Percentiles rank a stretch among this genome's conserved stretches.
These are phyloP conservation scores for Brachionus rubens DNA, from an alignment of 1,140 invertebrate species.

Conservation along the genomic window DNA sequence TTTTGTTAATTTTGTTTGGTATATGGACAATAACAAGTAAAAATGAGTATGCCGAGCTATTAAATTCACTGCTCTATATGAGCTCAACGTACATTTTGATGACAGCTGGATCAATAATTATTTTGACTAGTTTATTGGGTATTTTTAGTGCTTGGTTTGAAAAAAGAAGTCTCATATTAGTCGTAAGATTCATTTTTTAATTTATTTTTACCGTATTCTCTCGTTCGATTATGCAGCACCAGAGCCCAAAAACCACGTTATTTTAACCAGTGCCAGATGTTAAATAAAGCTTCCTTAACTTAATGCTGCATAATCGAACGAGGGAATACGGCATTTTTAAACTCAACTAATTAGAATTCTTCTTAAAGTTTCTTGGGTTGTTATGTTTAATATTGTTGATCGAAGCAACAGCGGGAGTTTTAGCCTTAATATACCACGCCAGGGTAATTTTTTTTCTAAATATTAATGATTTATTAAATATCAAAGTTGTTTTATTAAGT, in stretches of 20 bases:
- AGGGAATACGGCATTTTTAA: no score
- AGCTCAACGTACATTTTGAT: slow-evolving; percentile 37
- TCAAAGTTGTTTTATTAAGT: not conserved
- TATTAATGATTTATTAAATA: not conserved
- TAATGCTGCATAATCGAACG: no score
- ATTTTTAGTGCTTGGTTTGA: slow-evolving; percentile 21
- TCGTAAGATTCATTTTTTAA: slow-evolving; percentile 12
- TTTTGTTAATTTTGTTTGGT: slow-evolving; percentile 22
- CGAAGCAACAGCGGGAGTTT: slow-evolving; percentile 4
- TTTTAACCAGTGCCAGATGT: no score
- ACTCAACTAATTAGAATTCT: not conserved
- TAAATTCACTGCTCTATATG: not conserved
- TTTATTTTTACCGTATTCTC: no score
- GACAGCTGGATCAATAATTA: not conserved
- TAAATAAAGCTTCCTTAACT: no score
- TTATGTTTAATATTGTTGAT: not conserved
- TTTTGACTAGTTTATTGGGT: slow-evolving; percentile 19
- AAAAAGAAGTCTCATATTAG: slow-evolving; percentile 11
- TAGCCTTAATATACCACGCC: not conserved
- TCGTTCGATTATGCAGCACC: no score
- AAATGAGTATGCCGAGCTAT: not conserved
- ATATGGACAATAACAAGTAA: slow-evolving; percentile 13
- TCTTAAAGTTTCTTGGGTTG: slow-evolving; percentile 5
- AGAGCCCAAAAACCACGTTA: no score
- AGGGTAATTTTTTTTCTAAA: not conserved